Evolutionary conservation across 2,113 vertebrate species (phyloP).

Genomic region (Zeus faber): DNA sequence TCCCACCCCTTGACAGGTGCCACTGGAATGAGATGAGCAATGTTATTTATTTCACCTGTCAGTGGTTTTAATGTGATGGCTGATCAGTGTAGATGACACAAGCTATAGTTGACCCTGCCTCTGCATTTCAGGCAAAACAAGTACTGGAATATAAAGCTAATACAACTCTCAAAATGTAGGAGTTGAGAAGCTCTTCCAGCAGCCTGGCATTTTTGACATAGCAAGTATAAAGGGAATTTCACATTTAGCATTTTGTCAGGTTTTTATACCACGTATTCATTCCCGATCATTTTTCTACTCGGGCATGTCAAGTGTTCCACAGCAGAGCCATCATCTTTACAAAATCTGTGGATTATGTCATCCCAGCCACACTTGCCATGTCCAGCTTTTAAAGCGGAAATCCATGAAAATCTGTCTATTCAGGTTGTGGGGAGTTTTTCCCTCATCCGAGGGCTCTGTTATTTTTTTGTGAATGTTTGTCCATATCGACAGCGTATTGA

Average conservation of each 20-base stretch:
- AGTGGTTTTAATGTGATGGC: no score
- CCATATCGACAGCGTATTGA: no score
- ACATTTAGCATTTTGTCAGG: slow-evolving; percentile 32
- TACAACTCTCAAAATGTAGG: not conserved
- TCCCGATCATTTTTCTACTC: slow-evolving; percentile 24
- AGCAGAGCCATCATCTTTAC: slow-evolving; percentile 27
- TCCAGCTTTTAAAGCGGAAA: slow-evolving; percentile 1
- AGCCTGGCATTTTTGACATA: slow-evolving; percentile 26
- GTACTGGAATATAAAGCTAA: not conserved
- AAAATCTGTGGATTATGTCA: slow-evolving; percentile 37
- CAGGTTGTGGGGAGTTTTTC: no score
- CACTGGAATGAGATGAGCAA: no score
- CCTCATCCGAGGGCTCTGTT: no score
- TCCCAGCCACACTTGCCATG: slow-evolving; percentile 8
- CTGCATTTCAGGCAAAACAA: not conserved
- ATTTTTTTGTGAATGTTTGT: no score
- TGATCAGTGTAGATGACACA: no score
- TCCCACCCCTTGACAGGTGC: no score
- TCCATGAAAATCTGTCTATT: no score
- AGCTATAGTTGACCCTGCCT: not conserved
- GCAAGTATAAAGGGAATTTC: slow-evolving; percentile 12
- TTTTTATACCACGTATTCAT: slow-evolving; percentile 8
- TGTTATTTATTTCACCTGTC: no score
- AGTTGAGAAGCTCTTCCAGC: slow-evolving; percentile 5
- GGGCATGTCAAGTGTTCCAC: slow-evolving; percentile 47